Evolutionary conservation across 2,113 vertebrate species (phyloP), one percentile per base, ranked within the genome.

Genomic region (Myodes glareolus): DNA sequence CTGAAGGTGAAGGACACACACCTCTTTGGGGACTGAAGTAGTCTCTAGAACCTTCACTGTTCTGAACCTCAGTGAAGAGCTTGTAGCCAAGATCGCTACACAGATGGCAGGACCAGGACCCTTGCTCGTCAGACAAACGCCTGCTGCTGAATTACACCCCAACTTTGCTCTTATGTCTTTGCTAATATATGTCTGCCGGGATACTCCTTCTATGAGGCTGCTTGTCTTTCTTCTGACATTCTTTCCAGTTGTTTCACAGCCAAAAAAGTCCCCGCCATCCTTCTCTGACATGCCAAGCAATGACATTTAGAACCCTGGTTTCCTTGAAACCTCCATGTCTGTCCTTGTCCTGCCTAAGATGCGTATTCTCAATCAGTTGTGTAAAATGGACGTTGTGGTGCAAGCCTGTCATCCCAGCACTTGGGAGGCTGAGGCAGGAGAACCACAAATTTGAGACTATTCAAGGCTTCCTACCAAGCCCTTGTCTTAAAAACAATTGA

Each of bases 181-280:
- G 17, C 55, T 80, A n/a, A 50, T 7, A 25, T 13, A 25, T 27
- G 7, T 58, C n/a, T 91, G 75, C 36, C 76, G 39, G 29, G 42
- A 45, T 0, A 0, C 7, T 23, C 39, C 61, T 14, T 9, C 19
- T 19, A 0, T 42, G 63, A 70, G 63, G 10, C 61, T 33, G 4
- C 31, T 19, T 58, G 65, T 90, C 45, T 75, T 76, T 85, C 52
- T 36, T 29, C 29, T 89, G 21, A 86, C 39, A 0, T 27, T 76
- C 68, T 81, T 91, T 58, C 45, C n/a, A 55, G 36, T 33, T 52
- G 25, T 61, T 84, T 68, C 78, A 77, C 42, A 36, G 33, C n/a
- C 58, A 55, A 73, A 72, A 45, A 33, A 61, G 31, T 55, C 33
- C 11, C 36, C 78, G 36, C 21, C 27, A 16, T 29, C n/a, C 7